Conservation (phyloP, 2,113 vertebrate species). For the Ameiurus melas region DNA sequence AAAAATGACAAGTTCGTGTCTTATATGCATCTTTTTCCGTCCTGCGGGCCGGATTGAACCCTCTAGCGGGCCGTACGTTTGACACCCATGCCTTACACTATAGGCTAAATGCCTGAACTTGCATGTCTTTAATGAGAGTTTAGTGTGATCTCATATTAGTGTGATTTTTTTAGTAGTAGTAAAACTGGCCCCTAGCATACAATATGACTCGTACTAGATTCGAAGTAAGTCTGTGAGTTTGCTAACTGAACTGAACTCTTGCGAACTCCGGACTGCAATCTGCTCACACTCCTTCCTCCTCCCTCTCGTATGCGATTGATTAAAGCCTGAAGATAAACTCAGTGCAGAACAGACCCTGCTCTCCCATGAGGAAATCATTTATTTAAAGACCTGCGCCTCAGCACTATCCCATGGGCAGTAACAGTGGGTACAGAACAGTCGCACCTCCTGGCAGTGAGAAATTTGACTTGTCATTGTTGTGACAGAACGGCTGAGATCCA, state of each 20-base stretch:
- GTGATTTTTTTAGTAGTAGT: background rate
- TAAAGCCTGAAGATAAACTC: background rate
- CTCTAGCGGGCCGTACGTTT: no score
- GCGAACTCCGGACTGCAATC: background rate
- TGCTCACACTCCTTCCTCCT: background rate
- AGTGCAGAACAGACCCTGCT: background rate
- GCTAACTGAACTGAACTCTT: background rate
- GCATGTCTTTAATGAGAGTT: background rate
- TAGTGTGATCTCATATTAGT: background rate
- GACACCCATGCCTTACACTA: no score
- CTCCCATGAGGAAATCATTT: constrained; percentile 28
- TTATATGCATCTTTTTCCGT: no score
- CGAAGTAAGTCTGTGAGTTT: background rate
- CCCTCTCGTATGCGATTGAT: background rate
- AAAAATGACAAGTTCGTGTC: no score
- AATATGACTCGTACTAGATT: background rate
- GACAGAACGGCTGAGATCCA: constrained; percentile 3
- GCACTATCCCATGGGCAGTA: constrained; percentile 23
- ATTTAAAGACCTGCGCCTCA: constrained; percentile 34
- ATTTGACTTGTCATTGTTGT: constrained; percentile 3
- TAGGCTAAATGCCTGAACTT: background rate
- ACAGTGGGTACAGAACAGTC: background rate
- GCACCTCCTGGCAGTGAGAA: constrained; percentile 14
- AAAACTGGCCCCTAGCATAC: background rate
- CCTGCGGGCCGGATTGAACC: no score